phyloP scores from a whole-genome alignment of 2,888 invertebrate species.

The Nemoura dubitans region DNA sequence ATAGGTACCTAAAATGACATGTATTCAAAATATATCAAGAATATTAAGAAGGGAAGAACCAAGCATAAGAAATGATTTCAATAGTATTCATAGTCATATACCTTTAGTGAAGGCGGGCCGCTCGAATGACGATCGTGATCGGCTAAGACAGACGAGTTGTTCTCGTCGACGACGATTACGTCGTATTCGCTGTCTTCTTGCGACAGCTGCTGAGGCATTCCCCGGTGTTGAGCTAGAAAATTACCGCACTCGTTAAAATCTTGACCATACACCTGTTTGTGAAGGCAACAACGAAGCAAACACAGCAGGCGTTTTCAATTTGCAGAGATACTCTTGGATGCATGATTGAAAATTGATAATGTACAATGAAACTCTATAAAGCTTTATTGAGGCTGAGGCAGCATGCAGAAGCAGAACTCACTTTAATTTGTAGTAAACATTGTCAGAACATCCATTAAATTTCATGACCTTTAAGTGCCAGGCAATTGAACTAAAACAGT shows the following conservation, averaged over 20 bases:
- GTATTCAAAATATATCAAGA: background rate
- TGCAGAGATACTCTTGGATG: background rate
- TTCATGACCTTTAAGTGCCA: background rate
- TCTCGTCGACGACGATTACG: constrained; percentile 89
- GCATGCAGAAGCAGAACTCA: background rate
- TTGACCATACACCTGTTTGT: background rate
- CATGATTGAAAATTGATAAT: background rate
- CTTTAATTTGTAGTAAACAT: background rate
- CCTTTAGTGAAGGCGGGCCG: constrained; percentile 86
- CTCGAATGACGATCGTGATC: constrained; percentile 75
- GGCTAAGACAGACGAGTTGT: constrained; percentile 81
- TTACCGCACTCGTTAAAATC: constrained; percentile 56
- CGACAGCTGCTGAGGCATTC: constrained; percentile 61
- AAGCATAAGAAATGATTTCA: background rate
- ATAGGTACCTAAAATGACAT: background rate
- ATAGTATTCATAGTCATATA: constrained; percentile 57
- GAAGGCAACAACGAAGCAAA: constrained; percentile 2
- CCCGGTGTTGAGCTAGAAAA: constrained; percentile 58
- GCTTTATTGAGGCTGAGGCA: background rate
- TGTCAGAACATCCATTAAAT: background rate
- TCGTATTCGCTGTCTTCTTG: constrained; percentile 87
- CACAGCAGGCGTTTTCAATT: background rate
- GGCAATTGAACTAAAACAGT: background rate
- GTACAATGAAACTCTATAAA: background rate
- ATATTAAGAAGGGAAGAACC: background rate